Evolutionary conservation across 2,888 invertebrate genomes (phyloP), one percentile per base, ranked within the genome.

Genomic region (Nephrotoma flavescens): DNA sequence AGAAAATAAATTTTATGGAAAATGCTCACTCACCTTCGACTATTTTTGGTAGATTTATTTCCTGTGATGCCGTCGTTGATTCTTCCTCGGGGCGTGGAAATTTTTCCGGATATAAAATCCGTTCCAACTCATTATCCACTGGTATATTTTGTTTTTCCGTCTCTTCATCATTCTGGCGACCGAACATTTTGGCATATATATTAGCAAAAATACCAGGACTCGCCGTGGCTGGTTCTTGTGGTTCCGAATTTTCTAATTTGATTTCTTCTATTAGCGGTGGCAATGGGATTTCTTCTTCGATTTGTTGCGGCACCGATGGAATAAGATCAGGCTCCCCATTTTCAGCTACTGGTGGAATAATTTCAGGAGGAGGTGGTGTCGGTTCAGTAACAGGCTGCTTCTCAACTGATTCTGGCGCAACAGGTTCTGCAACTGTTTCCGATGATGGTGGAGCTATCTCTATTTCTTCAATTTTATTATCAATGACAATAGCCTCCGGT

Each of bases 91-190:
- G 41, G 11, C 83, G 71, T 11, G 6, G 12, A 6, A 87, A 87
- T 42, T 86, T 87, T 0, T 89, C 88, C 0, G 90, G 88, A 88
- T 89, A 91, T 0, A 91, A 88, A 87, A 90, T 89, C 41, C 88
- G 88, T 7, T 90, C 88, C n/a, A 90, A 88, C 9, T 90, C 90
- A 44, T 89, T 88, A 41, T 88, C 87, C 4, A 87, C 47, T 12
- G 87, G 86, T 45, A 85, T 86, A 52, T 71, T 85, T 19, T 85
- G 42, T 44, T 86, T 84, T 47, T 87, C 86, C 19, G 12, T 15
- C 11, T 41, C 41, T 6, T 42, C 42, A 42, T 86, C 87, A 5
- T 83, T 47, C 15, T 71, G 7, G 7, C 7, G 6, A 2, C 84
- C 84, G n/a, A 84, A 42, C 6, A 84, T n/a, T 42, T 42, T 87